A percentile compares a stretch with the other conserved stretches of the same genome.
phyloP scores from a whole-genome alignment of 2,888 invertebrate genomes.

The Nemoura dubitans region DNA sequence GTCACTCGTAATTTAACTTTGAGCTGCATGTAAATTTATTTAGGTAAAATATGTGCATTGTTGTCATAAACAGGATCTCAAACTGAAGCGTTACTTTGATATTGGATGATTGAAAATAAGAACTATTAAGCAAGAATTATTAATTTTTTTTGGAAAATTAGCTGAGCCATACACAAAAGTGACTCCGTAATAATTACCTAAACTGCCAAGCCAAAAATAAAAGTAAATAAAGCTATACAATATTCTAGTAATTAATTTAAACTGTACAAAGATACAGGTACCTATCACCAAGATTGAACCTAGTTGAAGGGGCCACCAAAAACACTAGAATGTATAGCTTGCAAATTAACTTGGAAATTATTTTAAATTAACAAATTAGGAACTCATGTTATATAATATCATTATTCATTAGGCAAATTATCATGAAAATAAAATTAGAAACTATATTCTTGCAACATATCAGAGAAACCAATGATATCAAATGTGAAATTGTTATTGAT shows the following conservation, averaged over 20 bases:
- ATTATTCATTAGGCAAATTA: constrained; percentile 9
- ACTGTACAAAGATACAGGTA: neutral
- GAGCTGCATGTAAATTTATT: neutral
- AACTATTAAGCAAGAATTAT: no score
- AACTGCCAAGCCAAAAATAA: neutral
- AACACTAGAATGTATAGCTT: neutral
- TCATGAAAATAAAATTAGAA: neutral
- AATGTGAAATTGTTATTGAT: neutral
- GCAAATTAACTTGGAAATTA: neutral
- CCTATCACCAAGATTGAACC: neutral
- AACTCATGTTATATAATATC: neutral
- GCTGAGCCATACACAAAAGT: no score
- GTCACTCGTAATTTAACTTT: neutral
- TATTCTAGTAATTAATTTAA: neutral
- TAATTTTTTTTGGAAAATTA: no score
- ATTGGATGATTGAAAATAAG: no score
- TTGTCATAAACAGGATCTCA: neutral
- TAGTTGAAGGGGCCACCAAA: neutral
- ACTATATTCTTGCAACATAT: constrained; percentile 25
- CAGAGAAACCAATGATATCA: neutral
- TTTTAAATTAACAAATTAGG: neutral
- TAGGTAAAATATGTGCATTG: neutral
- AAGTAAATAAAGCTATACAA: neutral
- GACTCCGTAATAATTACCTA: no score
- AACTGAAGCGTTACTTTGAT: neutral